phyloP scores from a whole-genome alignment of 2,113 vertebrate species.

The Cyanoliseus patagonus region DNA sequence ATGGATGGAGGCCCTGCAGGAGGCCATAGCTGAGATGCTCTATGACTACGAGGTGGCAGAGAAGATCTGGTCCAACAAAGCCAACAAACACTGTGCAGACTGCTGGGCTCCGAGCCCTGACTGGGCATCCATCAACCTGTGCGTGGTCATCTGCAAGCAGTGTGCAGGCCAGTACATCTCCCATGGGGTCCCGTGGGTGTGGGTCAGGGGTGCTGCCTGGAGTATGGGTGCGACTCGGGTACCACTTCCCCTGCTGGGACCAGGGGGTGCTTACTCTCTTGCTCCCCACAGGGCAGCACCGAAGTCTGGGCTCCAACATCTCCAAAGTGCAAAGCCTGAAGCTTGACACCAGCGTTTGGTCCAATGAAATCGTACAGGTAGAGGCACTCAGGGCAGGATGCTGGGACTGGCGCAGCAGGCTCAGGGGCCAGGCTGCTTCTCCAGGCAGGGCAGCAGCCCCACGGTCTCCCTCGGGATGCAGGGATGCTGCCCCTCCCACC shows the following conservation, averaged over 20 bases:
- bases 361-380: slow-evolving; percentile 86
- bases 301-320: slow-evolving; percentile 90
- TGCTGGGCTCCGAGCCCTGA: slow-evolving; percentile 89
- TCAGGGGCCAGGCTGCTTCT: background rate
- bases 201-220: background rate
- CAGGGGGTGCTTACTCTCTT: background rate
- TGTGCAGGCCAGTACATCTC: slow-evolving; percentile 84
- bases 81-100: slow-evolving; percentile 91
- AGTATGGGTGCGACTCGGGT: fast-evolving
- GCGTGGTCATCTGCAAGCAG: slow-evolving; percentile 98
- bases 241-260: fast-evolving
- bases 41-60: slow-evolving; percentile 98
- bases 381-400: background rate
- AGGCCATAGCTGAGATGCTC: slow-evolving; percentile 90
- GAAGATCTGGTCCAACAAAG: slow-evolving; percentile 98
- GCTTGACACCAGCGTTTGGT: slow-evolving; percentile 96
- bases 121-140: slow-evolving; percentile 98
- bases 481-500: background rate
- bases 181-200: fast-evolving
- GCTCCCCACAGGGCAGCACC: slow-evolving; percentile 85
- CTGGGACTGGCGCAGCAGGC: background rate
- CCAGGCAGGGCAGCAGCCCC: background rate
- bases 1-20: slow-evolving; percentile 93
- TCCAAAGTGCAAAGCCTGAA: slow-evolving; percentile 98
- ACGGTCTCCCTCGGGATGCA: fast-evolving